Evolutionary conservation across 2,888 invertebrate species (phyloP), one percentile per base, ranked within the genome.

Genomic region (Eilema sororculum): DNA sequence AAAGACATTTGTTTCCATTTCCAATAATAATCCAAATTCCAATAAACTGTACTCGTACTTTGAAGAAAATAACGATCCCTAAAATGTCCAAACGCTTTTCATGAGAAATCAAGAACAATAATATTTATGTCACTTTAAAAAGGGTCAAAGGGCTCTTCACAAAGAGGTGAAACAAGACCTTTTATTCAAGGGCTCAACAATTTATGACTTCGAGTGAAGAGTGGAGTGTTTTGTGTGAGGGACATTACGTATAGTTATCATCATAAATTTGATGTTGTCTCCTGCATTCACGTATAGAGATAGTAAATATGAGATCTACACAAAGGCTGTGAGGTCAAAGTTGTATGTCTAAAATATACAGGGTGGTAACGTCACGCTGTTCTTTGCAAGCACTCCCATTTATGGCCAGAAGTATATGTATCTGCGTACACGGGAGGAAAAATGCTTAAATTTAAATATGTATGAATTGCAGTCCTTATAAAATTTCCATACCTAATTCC

Each of bases 91-190:
- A 6, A 20, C 52, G 20, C 52, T n/a, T n/a, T 52, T n/a, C 52
- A 52, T n/a, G 52, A 52, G 52, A 52, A 20, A n/a, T 52, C 52
- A 20, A 20, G 52, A n/a, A 52, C 20, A 52, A n/a, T n/a, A n/a
- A n/a, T 52, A n/a, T 52, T 52, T 52, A n/a, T 52, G 9, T 52
- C 52, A n/a, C 52, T 52, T 52, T n/a, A 52, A 52, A 52, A 52
- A 52, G 20, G 9, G n/a, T 52, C 52, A n/a, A 52, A 52, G 52
- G n/a, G 9, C n/a, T 20, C n/a, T 52, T 9, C 52, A 52, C 20
- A n/a, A 52, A n/a, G n/a, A 52, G 20, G n/a, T 52, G 52, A 52
- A 46, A 46, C 20, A 16, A 52, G n/a, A 52, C 52, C 52, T 52
- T 52, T 52, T 52, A n/a, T 52, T n/a, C 52, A 52, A n/a, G 20